Conservation (phyloP, 1,140 invertebrate genomes). For the Sitophilus oryzae region DNA sequence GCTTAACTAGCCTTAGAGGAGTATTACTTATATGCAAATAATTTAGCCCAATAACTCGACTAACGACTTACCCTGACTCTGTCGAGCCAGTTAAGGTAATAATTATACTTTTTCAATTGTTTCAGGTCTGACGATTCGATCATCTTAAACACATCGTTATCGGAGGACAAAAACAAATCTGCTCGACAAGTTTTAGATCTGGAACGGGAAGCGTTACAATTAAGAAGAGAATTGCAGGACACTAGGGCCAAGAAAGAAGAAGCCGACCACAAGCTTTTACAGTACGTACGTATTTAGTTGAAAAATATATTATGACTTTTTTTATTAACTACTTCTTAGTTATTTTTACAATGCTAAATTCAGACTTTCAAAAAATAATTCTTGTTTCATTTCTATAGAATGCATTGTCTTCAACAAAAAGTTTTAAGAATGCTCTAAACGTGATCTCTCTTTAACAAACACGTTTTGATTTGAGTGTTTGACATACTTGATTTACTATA, state of each 20-base stretch:
- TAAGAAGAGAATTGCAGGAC: conserved; percentile 48
- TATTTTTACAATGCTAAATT: neutral
- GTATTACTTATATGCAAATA: too few species aligned
- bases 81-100: too few species aligned
- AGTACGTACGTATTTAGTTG: conserved; percentile 45
- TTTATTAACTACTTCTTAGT: neutral
- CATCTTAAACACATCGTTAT: conserved; percentile 12
- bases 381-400: too few species aligned
- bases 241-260: conserved; percentile 48
- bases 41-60: too few species aligned
- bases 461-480: too few species aligned
- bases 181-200: conserved; percentile 41
- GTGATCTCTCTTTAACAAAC: too few species aligned
- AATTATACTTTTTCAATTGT: conserved; percentile 5
- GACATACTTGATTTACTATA: too few species aligned
- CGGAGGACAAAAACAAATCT: conserved; percentile 30
- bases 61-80: too few species aligned
- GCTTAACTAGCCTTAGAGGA: too few species aligned
- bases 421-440: too few species aligned
- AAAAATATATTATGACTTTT: neutral
- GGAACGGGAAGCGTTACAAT: conserved; percentile 41
- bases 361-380: neutral
- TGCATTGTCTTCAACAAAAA: too few species aligned
- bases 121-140: conserved; percentile 32
- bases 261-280: conserved; percentile 48